Evolutionary conservation across 2,797 vertebrate genomes (phyloP), one percentile per base, ranked within the genome.

Genomic region (Clarias pachynema): DNA sequence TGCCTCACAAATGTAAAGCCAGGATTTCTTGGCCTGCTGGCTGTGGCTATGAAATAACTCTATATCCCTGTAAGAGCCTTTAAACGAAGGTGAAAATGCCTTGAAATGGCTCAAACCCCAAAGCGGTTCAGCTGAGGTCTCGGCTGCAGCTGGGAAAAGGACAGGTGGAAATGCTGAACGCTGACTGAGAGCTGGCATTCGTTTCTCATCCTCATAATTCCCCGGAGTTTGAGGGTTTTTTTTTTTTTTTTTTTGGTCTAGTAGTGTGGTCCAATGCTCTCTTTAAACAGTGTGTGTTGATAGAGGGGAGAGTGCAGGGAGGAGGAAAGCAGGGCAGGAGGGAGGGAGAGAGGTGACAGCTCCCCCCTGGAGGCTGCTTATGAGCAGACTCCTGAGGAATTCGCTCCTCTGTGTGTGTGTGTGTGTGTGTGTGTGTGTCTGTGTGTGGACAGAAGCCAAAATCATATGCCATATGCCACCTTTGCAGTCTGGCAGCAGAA

Each of bases 381-480:
- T 87, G 86, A 86, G 85, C 78, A 85, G 85, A 86, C 86, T 86
- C 70, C 84, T 87, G 73, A 85, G 89, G 89, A 89, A 90, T 88
- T 86, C 80, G 80, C 70, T 87, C 59, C 9, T 49, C 5, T 89
- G 49, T 63, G 79, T 86, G 82, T 86, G 86, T 87, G 65, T 59
- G 84, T 87, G 88, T 83, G 68, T 37, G 81, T 85, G 93, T 87
- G 88, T 84, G 68, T 37, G 81, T 85, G 93, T 59, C 82, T 87
- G 88, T 84, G 68, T 40, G 81, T 85, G 93, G 92, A 92, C 18
- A 84, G 57, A 90, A 90, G 94, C 94, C 94, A 95, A 93, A 89
- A 87, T 88, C 92, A 93, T 95, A 95, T 44, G 40, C 86, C 92
- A 93, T 95, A 95, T 44, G 40, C 86, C 91, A 94, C 93, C 92